Evolutionary conservation across 2,888 invertebrate species (phyloP).

Genomic region (Clostera curtula): DNA sequence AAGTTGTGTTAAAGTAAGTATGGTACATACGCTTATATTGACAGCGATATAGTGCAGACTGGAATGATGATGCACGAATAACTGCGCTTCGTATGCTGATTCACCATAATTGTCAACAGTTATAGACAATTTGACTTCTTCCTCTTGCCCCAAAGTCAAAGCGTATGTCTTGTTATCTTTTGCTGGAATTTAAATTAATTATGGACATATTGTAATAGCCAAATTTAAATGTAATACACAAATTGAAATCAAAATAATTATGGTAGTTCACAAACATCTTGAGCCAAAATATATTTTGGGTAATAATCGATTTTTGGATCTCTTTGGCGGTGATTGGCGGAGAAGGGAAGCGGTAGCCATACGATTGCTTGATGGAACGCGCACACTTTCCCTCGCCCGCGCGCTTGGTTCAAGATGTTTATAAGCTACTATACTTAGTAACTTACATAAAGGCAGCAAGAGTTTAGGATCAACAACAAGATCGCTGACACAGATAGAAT

Average conservation of each 20-base stretch:
- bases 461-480: conserved; percentile 79
- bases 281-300: too few relatives aligned
- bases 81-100: conserved; percentile 90
- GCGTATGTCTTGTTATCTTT: conserved; percentile 61
- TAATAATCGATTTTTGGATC: too few relatives aligned
- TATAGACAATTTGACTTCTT: conserved; percentile 85
- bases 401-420: background rate
- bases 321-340: too few relatives aligned
- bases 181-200: conserved; percentile 30
- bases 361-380: too few relatives aligned
- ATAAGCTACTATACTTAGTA: background rate
- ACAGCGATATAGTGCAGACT: conserved; percentile 87
- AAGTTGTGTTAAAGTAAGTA: too few relatives aligned
- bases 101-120: conserved; percentile 87
- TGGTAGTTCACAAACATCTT: too few relatives aligned
- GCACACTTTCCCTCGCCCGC: too few relatives aligned
- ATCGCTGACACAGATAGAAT: conserved; percentile 91
- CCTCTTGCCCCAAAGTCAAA: conserved; percentile 80
- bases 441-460: conserved; percentile 72
- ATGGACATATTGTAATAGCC: background rate
- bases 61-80: conserved; percentile 86
- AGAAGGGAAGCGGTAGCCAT: too few relatives aligned
- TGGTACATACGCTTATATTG: conserved; percentile 74
- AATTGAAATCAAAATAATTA: background rate
- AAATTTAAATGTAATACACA: background rate